Conservation (phyloP, 2,888 invertebrate genomes). For the Volucella zonaria region DNA sequence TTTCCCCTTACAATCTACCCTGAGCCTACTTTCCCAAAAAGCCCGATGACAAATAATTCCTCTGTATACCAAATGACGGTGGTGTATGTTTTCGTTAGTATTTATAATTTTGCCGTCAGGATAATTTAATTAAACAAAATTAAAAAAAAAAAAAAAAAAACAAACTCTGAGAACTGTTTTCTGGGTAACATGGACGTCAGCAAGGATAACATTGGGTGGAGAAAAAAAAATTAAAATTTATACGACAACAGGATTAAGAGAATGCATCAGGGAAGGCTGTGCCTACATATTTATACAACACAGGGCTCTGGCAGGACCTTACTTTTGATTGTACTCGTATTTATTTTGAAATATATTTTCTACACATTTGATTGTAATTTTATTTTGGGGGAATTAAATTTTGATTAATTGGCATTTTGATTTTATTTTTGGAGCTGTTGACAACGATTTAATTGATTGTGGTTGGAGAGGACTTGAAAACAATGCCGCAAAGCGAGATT, state of each 20-base stretch:
- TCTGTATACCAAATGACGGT: neutral
- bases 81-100: conserved; percentile 1
- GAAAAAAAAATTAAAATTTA: conserved; percentile 38
- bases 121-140: conserved; percentile 43
- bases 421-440: no score
- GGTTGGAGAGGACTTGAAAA: no score
- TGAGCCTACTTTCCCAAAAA: neutral
- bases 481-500: no score
- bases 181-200: conserved; percentile 11
- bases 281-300: no score
- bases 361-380: no score
- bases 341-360: no score
- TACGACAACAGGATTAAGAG: conserved; percentile 19
- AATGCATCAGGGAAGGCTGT: neutral
- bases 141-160: neutral
- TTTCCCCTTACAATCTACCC: no score
- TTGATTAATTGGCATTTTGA: no score
- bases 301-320: no score
- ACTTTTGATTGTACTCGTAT: no score
- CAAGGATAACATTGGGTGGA: neutral
- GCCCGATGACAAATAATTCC: neutral
- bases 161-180: neutral
- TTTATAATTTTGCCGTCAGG: conserved; percentile 29
- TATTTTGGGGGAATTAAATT: no score
- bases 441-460: no score